Percentiles rank a stretch among this genome's conserved stretches.
Conservation (phyloP, 2,113 vertebrate genomes). For the Malurus cyaneus region DNA sequence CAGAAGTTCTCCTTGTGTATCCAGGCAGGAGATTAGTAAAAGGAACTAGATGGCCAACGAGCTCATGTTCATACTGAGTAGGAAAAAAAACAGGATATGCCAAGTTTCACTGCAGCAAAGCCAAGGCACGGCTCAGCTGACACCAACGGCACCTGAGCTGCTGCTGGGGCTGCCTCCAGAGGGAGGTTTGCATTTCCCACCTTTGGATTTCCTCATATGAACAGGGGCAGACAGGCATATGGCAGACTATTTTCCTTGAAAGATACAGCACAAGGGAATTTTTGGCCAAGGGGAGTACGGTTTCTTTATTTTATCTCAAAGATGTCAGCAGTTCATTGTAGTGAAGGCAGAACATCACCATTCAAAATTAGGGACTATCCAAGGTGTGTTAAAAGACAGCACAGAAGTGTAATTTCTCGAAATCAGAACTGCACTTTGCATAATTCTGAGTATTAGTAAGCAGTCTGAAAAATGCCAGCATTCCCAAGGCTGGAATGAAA, state of each 20-base stretch:
- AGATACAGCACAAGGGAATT: neutral
- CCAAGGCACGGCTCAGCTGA: neutral
- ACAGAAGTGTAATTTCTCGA: neutral
- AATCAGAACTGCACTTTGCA: neutral
- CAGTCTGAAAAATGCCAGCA: neutral
- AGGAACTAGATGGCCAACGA: constrained; percentile 29
- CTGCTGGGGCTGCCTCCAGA: neutral
- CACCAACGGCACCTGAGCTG: neutral
- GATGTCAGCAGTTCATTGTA: neutral
- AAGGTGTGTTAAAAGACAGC: neutral
- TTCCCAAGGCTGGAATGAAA: neutral
- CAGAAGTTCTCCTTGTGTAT: neutral
- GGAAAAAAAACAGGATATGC: neutral
- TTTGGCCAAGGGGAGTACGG: neutral
- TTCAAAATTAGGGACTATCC: neutral
- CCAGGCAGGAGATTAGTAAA: neutral
- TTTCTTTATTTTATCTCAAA: neutral
- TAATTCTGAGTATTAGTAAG: neutral
- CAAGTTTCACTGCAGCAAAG: constrained; percentile 9
- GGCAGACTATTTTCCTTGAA: neutral
- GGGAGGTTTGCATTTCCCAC: neutral
- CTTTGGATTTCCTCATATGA: neutral
- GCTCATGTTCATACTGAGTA: neutral
- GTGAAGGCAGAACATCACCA: neutral
- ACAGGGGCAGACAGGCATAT: neutral